Conservation (phyloP, 2,113 vertebrate genomes). For the Odocoileus hemionus region DNA sequence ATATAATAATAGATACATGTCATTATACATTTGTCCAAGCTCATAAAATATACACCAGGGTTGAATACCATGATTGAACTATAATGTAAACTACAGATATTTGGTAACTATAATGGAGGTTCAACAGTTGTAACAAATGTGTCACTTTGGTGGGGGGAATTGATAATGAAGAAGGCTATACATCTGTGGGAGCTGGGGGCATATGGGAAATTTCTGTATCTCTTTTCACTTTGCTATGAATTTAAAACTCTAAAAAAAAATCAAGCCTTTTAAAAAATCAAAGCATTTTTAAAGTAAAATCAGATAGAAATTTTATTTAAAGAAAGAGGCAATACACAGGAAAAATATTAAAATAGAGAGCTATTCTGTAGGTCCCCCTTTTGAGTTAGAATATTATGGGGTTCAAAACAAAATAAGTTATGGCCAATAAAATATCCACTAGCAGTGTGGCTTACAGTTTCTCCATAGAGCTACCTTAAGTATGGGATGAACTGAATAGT, state of each 20-base stretch:
- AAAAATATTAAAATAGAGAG: background rate
- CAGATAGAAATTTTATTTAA: background rate
- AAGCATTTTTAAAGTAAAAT: background rate
- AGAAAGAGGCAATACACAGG: background rate
- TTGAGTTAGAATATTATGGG: background rate
- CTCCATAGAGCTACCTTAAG: background rate
- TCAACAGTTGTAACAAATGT: background rate
- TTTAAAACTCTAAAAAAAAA: background rate
- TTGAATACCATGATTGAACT: background rate
- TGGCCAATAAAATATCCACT: background rate
- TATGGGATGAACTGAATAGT: background rate
- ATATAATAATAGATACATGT: background rate
- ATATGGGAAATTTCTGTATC: background rate
- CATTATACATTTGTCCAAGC: background rate
- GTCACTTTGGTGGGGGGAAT: background rate
- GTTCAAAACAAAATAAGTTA: background rate
- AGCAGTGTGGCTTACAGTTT: background rate
- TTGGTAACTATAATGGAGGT: background rate
- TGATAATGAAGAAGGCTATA: background rate
- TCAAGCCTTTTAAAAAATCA: background rate
- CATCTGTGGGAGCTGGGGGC: background rate
- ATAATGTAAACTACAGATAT: background rate
- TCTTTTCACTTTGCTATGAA: background rate
- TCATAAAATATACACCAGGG: background rate
- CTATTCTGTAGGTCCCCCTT: background rate